Conservation (phyloP, 2,888 invertebrate genomes). For the Phragmatobia fuliginosa region DNA sequence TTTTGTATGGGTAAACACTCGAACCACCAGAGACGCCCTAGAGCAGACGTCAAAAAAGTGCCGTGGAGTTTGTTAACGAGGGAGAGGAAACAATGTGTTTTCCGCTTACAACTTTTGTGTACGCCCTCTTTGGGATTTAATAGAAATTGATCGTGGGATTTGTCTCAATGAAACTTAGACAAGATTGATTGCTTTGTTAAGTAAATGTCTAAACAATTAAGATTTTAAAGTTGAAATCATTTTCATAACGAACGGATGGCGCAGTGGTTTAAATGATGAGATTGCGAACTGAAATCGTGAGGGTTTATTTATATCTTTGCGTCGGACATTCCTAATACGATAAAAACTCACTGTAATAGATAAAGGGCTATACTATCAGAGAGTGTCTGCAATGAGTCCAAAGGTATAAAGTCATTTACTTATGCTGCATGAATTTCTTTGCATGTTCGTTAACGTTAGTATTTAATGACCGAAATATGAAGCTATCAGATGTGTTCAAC, state of each 20-base stretch:
- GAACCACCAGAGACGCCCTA: slow-evolving; percentile 75
- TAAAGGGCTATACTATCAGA: neutral
- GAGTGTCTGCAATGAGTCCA: neutral
- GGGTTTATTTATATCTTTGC: neutral
- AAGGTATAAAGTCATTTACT: neutral
- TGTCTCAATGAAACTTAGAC: slow-evolving; percentile 48
- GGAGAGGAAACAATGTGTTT: slow-evolving; percentile 72
- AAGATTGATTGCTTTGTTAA: slow-evolving; percentile 50
- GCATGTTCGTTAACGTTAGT: neutral
- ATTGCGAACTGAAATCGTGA: neutral
- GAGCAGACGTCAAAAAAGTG: slow-evolving; percentile 82
- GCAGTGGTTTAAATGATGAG: neutral
- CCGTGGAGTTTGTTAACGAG: slow-evolving; percentile 79
- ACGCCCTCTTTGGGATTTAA: slow-evolving; percentile 57
- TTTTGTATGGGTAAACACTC: slow-evolving; percentile 67
- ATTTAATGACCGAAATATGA: slow-evolving; percentile 13
- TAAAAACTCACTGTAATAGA: neutral
- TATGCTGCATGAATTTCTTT: neutral
- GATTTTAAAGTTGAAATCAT: slow-evolving; percentile 15
- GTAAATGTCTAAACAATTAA: slow-evolving; percentile 40
- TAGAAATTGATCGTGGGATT: slow-evolving; percentile 62
- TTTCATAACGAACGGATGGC: neutral
- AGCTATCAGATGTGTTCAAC: slow-evolving; percentile 42
- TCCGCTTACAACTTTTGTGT: slow-evolving; percentile 68
- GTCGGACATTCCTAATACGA: neutral